Percentiles rank a stretch among this genome's conserved stretches.
phyloP scores from a whole-genome alignment of 2,797 vertebrate genomes.

The Girardinus metallicus region DNA sequence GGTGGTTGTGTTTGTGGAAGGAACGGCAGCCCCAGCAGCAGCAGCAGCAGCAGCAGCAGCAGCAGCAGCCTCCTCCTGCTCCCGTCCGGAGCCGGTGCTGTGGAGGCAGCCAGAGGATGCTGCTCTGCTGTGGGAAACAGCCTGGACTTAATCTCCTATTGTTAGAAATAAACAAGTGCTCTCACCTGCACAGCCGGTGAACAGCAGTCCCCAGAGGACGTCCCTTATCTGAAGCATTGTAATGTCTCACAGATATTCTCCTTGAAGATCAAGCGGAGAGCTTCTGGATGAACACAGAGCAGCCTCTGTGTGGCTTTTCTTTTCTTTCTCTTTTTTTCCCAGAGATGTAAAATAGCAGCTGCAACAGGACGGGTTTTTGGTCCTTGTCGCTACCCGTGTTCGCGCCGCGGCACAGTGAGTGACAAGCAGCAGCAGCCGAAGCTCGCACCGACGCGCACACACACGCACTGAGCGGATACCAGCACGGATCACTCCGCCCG shows the following conservation, averaged over 20 bases:
- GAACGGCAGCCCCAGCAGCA: not conserved
- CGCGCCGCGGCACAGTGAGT: slow-evolving; percentile 89
- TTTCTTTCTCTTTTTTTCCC: slow-evolving; percentile 12
- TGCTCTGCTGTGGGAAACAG: slow-evolving; percentile 18
- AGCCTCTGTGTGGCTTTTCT: slow-evolving; percentile 18
- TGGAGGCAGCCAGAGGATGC: slow-evolving; percentile 57
- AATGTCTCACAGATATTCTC: slow-evolving; percentile 81
- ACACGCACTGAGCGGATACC: slow-evolving; percentile 43
- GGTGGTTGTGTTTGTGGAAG: not conserved
- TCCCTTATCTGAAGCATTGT: slow-evolving; percentile 89
- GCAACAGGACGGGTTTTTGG: slow-evolving; percentile 61
- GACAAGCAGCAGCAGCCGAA: slow-evolving; percentile 87
- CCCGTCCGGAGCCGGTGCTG: slow-evolving; percentile 55
- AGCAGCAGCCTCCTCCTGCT: not conserved
- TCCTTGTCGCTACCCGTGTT: slow-evolving; percentile 83
- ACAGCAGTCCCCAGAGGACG: slow-evolving; percentile 88
- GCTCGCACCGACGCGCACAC: slow-evolving; percentile 74
- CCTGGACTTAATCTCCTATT: slow-evolving; percentile 1
- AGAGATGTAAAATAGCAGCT: slow-evolving; percentile 50
- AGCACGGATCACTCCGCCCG: slow-evolving; percentile 88
- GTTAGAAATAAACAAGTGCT: slow-evolving; percentile 20
- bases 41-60: no score
- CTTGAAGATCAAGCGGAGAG: slow-evolving; percentile 65
- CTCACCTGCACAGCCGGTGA: slow-evolving; percentile 91
- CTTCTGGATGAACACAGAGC: slow-evolving; percentile 13